These are phyloP conservation scores for Euplagia quadripunctaria DNA, from an alignment of 2,888 invertebrate species.

Conservation along the genomic window DNA sequence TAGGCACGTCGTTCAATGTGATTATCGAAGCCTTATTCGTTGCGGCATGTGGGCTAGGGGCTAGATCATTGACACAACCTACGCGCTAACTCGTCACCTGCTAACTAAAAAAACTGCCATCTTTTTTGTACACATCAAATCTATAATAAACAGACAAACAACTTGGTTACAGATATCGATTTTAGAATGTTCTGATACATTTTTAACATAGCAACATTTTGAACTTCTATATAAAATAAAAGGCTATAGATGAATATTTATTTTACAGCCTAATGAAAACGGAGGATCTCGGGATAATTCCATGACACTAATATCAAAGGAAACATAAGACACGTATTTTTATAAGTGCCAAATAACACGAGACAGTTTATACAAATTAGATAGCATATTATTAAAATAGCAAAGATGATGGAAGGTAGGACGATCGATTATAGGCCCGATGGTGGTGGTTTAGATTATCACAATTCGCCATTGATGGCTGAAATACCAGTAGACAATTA, in stretches of 20 bases:
- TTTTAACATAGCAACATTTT: slow-evolving; percentile 63
- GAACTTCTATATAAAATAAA: slow-evolving; percentile 39
- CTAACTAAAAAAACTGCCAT: slow-evolving; percentile 73
- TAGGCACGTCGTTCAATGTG: slow-evolving; percentile 72
- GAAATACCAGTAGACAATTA: slow-evolving; percentile 90
- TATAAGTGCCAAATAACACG: slow-evolving; percentile 81
- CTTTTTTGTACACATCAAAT: slow-evolving; percentile 71
- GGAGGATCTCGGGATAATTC: slow-evolving; percentile 83
- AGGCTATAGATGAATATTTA: slow-evolving; percentile 38
- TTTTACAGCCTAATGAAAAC: slow-evolving; percentile 79
- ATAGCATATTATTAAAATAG: slow-evolving; percentile 72
- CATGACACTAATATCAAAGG: slow-evolving; percentile 77
- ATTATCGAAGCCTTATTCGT: slow-evolving; percentile 85
- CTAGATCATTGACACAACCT: slow-evolving; percentile 87
- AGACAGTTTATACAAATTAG: slow-evolving; percentile 77
- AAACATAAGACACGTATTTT: slow-evolving; percentile 78
- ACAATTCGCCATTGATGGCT: slow-evolving; percentile 90
- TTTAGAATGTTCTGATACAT: background rate
- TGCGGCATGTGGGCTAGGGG: slow-evolving; percentile 85
- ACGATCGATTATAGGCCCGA: slow-evolving; percentile 86
- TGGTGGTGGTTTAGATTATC: slow-evolving; percentile 89
- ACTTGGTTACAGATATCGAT: slow-evolving; percentile 23
- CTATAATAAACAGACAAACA: slow-evolving; percentile 70
- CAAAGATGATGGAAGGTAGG: slow-evolving; percentile 86
- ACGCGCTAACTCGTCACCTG: slow-evolving; percentile 85